phyloP scores from a whole-genome alignment of 2,888 invertebrate species.

The Drosophila kambysellisi region DNA sequence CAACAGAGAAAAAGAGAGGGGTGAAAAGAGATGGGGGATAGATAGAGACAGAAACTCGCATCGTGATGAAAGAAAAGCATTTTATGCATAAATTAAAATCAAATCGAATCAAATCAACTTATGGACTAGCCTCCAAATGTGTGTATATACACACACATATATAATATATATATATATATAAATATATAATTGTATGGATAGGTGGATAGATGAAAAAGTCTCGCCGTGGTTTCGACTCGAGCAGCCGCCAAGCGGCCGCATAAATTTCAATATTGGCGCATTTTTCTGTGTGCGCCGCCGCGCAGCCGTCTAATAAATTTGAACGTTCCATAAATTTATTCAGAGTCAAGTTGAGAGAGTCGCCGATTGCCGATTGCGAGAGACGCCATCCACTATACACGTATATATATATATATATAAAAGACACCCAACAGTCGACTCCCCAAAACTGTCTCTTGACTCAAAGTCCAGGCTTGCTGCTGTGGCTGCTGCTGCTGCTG shows the following conservation, averaged over 20 bases:
- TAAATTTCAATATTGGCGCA: conserved; percentile 80
- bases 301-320: conserved; percentile 72
- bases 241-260: conserved; percentile 53
- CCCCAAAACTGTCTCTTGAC: conserved; percentile 4
- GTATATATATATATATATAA: conserved; percentile 5
- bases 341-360: conserved; percentile 73
- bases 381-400: conserved; percentile 1
- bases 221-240: conserved; percentile 47
- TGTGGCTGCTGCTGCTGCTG: background rate
- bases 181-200: background rate
- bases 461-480: conserved; percentile 11
- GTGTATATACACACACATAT: background rate
- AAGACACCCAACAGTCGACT: background rate
- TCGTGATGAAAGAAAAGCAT: conserved; percentile 80
- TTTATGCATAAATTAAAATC: conserved; percentile 81
- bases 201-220: conserved; percentile 7
- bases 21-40: conserved; percentile 8
- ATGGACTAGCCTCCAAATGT: conserved; percentile 48
- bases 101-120: conserved; percentile 81
- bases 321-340: conserved; percentile 75
- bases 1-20: conserved; percentile 17
- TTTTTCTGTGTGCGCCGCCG: conserved; percentile 68
- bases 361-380: conserved; percentile 3
- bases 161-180: background rate
- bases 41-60: conserved; percentile 44